Conservation (phyloP, 2,113 vertebrate species). For the Pao palembangensis region DNA sequence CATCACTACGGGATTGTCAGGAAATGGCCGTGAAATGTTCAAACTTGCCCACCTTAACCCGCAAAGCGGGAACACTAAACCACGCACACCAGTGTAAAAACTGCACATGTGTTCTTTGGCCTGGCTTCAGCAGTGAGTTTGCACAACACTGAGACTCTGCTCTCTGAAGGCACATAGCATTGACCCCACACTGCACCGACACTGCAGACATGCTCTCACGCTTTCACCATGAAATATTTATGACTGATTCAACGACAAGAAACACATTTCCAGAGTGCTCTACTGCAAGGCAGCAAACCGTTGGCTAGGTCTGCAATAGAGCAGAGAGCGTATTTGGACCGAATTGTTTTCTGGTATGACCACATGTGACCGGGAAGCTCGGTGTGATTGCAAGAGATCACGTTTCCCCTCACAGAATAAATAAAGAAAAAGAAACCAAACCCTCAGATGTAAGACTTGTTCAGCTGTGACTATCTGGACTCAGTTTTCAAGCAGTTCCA, state of each 20-base stretch:
- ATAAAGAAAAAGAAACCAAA: constrained; percentile 20
- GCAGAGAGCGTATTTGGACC: constrained; percentile 11
- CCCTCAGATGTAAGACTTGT: constrained; percentile 8
- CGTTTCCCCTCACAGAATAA: constrained; percentile 36
- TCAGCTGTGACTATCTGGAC: constrained; percentile 21
- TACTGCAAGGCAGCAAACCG: constrained; percentile 27
- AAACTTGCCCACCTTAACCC: constrained; percentile 63
- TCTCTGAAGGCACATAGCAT: constrained; percentile 46
- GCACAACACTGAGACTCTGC: constrained; percentile 39
- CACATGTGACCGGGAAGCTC: constrained; percentile 30
- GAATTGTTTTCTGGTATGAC: constrained; percentile 10
- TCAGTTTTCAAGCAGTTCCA: constrained; percentile 21
- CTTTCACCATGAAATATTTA: constrained; percentile 47
- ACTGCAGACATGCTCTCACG: constrained; percentile 39
- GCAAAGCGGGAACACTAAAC: constrained; percentile 56
- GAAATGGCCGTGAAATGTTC: constrained; percentile 64
- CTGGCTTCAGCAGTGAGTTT: constrained; percentile 36
- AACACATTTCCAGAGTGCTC: constrained; percentile 24
- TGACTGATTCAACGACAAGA: constrained; percentile 25
- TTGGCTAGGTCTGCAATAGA: not conserved
- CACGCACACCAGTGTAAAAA: constrained; percentile 51
- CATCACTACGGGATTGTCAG: constrained; percentile 39
- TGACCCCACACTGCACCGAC: constrained; percentile 43
- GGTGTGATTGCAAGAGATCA: constrained; percentile 26
- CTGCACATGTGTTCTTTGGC: constrained; percentile 54